Percentiles rank a stretch among this genome's conserved stretches.
Evolutionary conservation across 2,797 vertebrate species (phyloP).

Genomic region (Antennarius maculatus): DNA sequence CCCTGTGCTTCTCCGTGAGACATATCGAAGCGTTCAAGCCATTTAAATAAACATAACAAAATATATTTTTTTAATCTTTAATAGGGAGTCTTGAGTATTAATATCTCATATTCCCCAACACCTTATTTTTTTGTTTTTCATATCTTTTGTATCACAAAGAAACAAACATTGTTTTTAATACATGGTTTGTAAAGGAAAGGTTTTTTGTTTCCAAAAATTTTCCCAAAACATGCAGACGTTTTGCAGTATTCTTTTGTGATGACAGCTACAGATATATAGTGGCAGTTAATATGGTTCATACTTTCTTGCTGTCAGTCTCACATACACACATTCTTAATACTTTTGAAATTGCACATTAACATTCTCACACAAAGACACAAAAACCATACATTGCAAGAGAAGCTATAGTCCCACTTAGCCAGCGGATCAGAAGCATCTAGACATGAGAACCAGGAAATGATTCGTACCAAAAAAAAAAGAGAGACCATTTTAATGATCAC

Average conservation of each 20-base stretch:
- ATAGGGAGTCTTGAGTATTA: slow-evolving; percentile 44
- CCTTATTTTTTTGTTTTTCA: slow-evolving; percentile 36
- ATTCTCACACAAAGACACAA: neutral
- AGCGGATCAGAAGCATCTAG: slow-evolving; percentile 11
- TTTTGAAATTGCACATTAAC: slow-evolving; percentile 43
- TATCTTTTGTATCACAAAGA: slow-evolving; percentile 29
- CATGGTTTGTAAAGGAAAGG: slow-evolving; percentile 32
- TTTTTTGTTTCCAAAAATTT: slow-evolving; percentile 5
- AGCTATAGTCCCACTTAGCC: slow-evolving; percentile 65
- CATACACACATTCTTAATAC: slow-evolving; percentile 47
- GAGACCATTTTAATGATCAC: neutral
- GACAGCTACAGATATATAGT: slow-evolving; percentile 46
- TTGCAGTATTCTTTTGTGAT: slow-evolving; percentile 40
- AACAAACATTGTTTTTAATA: slow-evolving; percentile 32
- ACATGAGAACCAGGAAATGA: slow-evolving; percentile 32
- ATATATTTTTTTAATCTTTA: slow-evolving; percentile 36
- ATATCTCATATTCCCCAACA: slow-evolving; percentile 34
- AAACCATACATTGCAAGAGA: slow-evolving; percentile 20
- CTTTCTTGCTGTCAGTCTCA: slow-evolving; percentile 2
- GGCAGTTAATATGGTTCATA: slow-evolving; percentile 47
- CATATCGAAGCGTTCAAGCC: no score
- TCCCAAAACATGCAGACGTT: slow-evolving; percentile 20
- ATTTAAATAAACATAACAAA: slow-evolving; percentile 2
- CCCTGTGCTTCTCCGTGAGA: no score
- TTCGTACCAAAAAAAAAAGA: slow-evolving; percentile 21